Conservation (phyloP, 2,888 invertebrate genomes). For the Exephanes ischioxanthus region DNA sequence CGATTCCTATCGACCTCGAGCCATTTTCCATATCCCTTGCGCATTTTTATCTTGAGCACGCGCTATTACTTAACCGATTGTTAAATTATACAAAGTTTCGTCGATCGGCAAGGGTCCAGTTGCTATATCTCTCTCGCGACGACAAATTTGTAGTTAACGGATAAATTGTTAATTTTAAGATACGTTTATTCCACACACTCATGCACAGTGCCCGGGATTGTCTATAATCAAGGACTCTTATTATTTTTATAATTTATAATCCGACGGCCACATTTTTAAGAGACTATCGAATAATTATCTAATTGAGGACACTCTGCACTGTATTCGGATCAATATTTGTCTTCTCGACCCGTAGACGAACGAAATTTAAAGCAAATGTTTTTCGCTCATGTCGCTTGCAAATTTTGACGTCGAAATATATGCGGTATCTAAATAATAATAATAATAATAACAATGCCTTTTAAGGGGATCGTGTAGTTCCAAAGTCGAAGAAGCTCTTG, state of each 20-base stretch:
- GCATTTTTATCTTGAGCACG: constrained; percentile 5
- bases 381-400: background rate
- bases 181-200: constrained; percentile 51
- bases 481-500: background rate
- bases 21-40: constrained; percentile 15
- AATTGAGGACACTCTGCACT: constrained; percentile 7
- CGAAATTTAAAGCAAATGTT: background rate
- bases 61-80: background rate
- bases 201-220: constrained; percentile 48
- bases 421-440: background rate
- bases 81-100: constrained; percentile 16
- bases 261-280: background rate
- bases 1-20: constrained; percentile 6
- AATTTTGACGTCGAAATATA: background rate
- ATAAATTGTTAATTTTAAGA: constrained; percentile 32
- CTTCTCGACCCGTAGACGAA: background rate
- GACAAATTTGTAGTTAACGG: background rate
- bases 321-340: background rate
- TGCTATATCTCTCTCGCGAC: background rate
- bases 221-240: constrained; percentile 20
- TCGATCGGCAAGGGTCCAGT: background rate
- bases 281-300: constrained; percentile 9
- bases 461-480: background rate
- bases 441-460: background rate
- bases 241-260: background rate